A percentile compares a stretch with the other conserved stretches of the same genome.
These are phyloP conservation scores for Myotis planiceps DNA, from an alignment of 2,797 vertebrate genomes.

Conservation along the genomic window DNA sequence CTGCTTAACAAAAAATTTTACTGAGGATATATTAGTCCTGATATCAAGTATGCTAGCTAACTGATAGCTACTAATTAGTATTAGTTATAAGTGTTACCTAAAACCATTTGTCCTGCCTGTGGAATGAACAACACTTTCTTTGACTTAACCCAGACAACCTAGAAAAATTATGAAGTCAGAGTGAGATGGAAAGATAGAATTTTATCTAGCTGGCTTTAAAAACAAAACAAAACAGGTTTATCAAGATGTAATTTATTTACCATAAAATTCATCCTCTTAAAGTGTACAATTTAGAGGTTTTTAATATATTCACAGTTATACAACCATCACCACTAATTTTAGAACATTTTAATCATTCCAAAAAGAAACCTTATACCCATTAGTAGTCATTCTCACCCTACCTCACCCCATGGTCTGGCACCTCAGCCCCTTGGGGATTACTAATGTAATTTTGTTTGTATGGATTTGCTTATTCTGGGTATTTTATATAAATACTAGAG, in stretches of 20 bases:
- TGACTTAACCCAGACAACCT: not conserved
- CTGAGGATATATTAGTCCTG: not conserved
- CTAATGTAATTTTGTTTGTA: conserved; percentile 7
- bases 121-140: conserved; percentile 2
- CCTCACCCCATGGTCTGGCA: not conserved
- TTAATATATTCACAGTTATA: conserved; percentile 24
- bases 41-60: not conserved
- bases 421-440: not conserved
- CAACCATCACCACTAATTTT: not conserved
- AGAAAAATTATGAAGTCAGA: conserved; percentile 32
- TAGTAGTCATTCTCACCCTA: not conserved
- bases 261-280: conserved; percentile 33
- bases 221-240: not conserved
- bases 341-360: not conserved
- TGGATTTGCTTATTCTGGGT: conserved; percentile 35
- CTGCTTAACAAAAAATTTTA: conserved; percentile 17
- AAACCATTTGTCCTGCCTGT: not conserved
- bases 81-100: not conserved
- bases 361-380: conserved; percentile 2
- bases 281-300: not conserved
- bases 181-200: conserved; percentile 31
- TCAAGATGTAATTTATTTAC: not conserved
- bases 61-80: not conserved
- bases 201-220: not conserved
- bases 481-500: not conserved